These are phyloP conservation scores for Pelodiscus sinensis DNA, from an alignment of 2,113 vertebrate genomes.

Conservation along the genomic window DNA sequence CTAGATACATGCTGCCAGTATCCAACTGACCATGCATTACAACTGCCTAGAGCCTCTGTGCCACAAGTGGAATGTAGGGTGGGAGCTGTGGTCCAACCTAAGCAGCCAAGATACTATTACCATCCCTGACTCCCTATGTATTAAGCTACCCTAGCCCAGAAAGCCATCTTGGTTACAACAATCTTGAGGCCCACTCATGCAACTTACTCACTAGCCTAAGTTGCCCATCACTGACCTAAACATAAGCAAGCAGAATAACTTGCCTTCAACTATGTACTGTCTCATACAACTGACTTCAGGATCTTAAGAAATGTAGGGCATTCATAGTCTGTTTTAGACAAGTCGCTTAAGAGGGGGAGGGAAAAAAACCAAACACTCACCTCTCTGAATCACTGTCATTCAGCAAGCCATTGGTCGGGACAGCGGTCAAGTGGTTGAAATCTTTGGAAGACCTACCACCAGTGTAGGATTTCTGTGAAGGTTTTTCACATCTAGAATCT, in stretches of 20 bases:
- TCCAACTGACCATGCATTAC: not conserved
- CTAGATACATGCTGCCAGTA: not conserved
- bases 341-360: not conserved
- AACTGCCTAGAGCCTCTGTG: not conserved
- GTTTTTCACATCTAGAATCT: not conserved
- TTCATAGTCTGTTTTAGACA: not conserved
- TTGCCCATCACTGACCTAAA: not conserved
- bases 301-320: not conserved
- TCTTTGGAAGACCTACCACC: not conserved
- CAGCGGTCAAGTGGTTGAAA: not conserved
- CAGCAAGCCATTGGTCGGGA: not conserved
- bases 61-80: not conserved
- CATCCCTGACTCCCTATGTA: no score
- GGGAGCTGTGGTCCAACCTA: not conserved
- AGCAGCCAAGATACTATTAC: not conserved
- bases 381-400: slow-evolving; percentile 43
- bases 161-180: not conserved
- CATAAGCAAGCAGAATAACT: not conserved
- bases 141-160: no score
- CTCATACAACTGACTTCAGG: not conserved
- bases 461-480: not conserved
- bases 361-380: slow-evolving; percentile 28
- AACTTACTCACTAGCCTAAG: no score
- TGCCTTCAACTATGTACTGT: not conserved
- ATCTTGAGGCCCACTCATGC: no score